phyloP scores from a whole-genome alignment of 1,140 invertebrate species.

The Agrilus planipennis region DNA sequence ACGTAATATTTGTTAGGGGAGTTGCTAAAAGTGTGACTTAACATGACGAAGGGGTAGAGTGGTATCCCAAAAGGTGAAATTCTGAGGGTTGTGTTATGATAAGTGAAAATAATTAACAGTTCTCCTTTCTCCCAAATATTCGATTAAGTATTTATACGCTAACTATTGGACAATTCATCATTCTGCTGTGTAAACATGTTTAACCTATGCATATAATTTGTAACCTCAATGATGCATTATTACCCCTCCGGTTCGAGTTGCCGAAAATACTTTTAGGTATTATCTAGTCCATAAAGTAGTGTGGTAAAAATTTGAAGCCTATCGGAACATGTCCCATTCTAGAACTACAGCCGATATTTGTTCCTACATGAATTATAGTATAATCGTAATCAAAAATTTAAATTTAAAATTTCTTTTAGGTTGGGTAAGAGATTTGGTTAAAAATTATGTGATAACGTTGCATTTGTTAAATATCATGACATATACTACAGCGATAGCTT shows the following conservation, averaged over 20 bases:
- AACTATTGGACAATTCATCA: too few species aligned
- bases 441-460: slow-evolving; percentile 43
- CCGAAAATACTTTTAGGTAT: background rate
- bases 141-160: too few species aligned
- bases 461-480: slow-evolving; percentile 51
- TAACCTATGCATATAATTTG: too few species aligned
- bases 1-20: too few species aligned
- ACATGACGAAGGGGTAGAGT: too few species aligned
- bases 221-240: background rate
- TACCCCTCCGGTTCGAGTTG: background rate
- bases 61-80: too few species aligned
- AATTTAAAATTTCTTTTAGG: slow-evolving; percentile 32
- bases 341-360: background rate
- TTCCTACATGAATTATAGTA: background rate
- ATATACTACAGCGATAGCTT: slow-evolving; percentile 44
- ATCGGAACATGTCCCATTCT: background rate
- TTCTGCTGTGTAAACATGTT: too few species aligned
- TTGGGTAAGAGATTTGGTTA: slow-evolving; percentile 43
- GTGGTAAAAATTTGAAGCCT: background rate
- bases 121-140: too few species aligned
- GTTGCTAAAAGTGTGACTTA: too few species aligned
- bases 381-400: background rate
- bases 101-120: too few species aligned
- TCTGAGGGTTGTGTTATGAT: too few species aligned
- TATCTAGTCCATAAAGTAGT: background rate